These are phyloP conservation scores for Elephantulus edwardii DNA, from an alignment of 2,113 vertebrate species.

Conservation along the genomic window DNA sequence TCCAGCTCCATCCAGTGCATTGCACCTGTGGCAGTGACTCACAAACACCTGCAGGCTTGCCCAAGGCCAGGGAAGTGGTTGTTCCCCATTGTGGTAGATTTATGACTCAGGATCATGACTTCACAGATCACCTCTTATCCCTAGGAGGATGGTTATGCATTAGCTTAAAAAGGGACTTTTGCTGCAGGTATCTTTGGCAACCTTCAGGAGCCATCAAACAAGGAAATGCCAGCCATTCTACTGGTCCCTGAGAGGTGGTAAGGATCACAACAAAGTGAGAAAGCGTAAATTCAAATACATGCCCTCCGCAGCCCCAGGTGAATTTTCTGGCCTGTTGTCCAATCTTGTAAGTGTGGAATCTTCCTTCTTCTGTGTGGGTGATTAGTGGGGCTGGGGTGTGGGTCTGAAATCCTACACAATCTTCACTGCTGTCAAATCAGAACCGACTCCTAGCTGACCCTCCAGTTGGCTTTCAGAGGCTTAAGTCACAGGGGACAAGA, in stretches of 20 bases:
- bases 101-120: not conserved
- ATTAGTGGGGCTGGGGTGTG: accelerated
- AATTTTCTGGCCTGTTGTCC: accelerated
- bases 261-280: not conserved
- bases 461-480: too few species aligned
- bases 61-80: not conserved
- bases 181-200: slow-evolving; percentile 17
- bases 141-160: not conserved
- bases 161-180: not conserved
- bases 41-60: not conserved
- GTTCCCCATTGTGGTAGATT: not conserved
- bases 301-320: accelerated
- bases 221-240: not conserved
- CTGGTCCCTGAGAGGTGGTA: not conserved
- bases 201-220: not conserved
- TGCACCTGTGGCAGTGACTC: not conserved
- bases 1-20: not conserved
- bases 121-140: slow-evolving; percentile 6
- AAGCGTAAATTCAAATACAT: not conserved
- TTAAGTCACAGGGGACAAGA: too few species aligned
- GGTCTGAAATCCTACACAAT: not conserved
- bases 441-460: too few species aligned
- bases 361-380: not conserved
- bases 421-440: too few species aligned
- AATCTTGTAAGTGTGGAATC: accelerated